Percentiles rank a stretch among this genome's conserved stretches.
These are phyloP conservation scores for Phainopepla nitens DNA, from an alignment of 2,113 vertebrate genomes.

Conservation along the genomic window DNA sequence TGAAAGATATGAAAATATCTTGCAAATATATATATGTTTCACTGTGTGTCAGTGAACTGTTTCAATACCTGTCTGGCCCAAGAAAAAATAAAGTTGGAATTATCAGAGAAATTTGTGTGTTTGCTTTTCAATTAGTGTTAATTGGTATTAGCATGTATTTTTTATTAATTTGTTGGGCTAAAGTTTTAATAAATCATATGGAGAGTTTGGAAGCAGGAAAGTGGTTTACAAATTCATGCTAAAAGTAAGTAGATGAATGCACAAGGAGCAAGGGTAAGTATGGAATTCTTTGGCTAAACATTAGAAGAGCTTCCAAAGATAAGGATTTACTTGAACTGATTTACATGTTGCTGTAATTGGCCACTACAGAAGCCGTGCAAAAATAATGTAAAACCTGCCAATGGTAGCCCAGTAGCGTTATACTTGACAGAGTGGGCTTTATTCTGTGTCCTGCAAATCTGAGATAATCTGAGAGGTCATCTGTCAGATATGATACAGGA, in stretches of 20 bases:
- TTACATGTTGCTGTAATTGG: background rate
- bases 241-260: background rate
- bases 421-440: background rate
- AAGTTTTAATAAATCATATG: background rate
- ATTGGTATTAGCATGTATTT: background rate
- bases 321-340: background rate
- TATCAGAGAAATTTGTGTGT: background rate
- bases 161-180: background rate
- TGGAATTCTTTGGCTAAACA: background rate
- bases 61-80: background rate
- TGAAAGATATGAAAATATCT: background rate
- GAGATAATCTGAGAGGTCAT: background rate
- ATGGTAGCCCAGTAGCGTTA: background rate
- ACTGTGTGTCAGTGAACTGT: background rate
- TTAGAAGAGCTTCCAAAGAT: background rate
- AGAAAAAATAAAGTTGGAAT: background rate
- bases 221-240: background rate
- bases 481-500: background rate
- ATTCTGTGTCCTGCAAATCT: background rate
- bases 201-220: background rate
- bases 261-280: background rate
- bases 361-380: background rate
- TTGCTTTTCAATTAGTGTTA: background rate
- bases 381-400: background rate
- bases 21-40: background rate